Evolutionary conservation across 2,888 invertebrate species (phyloP), one percentile per base, ranked within the genome.

Genomic region (Cheilosia scutellata): DNA sequence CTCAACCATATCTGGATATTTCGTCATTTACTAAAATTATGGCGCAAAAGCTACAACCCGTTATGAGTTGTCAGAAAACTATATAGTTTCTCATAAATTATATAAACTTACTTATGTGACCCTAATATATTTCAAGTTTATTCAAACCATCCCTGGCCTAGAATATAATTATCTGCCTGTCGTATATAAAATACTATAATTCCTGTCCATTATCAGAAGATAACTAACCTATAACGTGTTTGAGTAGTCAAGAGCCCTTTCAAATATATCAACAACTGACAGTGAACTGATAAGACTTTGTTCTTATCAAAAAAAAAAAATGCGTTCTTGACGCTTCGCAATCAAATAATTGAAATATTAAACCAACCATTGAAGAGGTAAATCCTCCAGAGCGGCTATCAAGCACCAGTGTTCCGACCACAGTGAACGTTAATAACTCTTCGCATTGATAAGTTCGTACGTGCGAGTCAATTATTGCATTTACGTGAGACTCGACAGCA

Each of bases 391-490:
- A 11, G 40, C 20, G 31, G 57, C 40, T 72, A 42, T 55, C 62
- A 70, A 68, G 68, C 60, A 33, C 29, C 55, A 65, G 49, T 20
- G 44, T 40, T 40, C 29, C 58, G 4, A 42, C 49, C 51, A 58
- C 40, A 42, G 49, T 53, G 42, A 58, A 49, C 42, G 62, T 42
- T 68, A 37, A 55, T 74, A 70, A 79, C 74, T 79, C 79, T 58
- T 74, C 63, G 63, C 70, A 74, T 70, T 79, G 83, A 84, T 84
- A 84, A 79, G 57, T 58, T 65, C 20, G 68, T 84, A 84, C 83
- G 83, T 84, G 83, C 83, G 74, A 79, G 63, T 68, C 83, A 79
- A 79, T 79, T 84, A 84, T 84, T 74, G 65, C 68, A 44, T 63
- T 80, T 84, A 84, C 83, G 83, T 84, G 83, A 83, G 62, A 65